Base-by-base conservation (phyloP, 2,888 invertebrate species). In the Drosophila maculinotata region DNA sequence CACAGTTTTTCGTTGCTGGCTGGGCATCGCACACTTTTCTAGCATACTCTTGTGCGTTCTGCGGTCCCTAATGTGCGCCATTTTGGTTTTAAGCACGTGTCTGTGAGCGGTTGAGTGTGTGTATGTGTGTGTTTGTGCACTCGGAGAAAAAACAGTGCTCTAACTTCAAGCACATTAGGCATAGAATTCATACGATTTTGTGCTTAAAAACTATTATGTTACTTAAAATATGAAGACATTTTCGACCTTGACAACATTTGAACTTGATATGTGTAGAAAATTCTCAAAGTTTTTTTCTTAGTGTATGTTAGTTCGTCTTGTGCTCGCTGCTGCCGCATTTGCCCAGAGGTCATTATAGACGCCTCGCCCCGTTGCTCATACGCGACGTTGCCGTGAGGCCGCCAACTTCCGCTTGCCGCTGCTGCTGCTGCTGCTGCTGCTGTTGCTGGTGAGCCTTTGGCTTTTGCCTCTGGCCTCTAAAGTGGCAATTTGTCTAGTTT, bases 401-500 rank as follows among this genome's bases (percentile, higher is more conserved):
- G 20, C 28, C 45, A 15, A 42, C 26, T 35, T 35, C 42, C 42
- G 42, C 20, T 12, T 26, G 63, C 30, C 39, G 39, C 51, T 60
- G 78, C 75, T 62, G 73, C 56, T 77, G 69, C 77, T 38, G 76
- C 38, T 51, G 39, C 38, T 35, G 59, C 58, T 56, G 60, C 48
- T 53, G 45, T 47, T 33, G 44, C 31, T 33, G 44, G 42, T n/a
- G 41, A 58, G 63, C 63, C 44, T 52, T 51, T 60, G 79, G 68
- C 79, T 59, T 71, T 62, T 74, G 75, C 65, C 64, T 12, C 44
- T 69, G 60, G 77, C 76, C 81, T 76, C 86, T 76, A 86, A 87
- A 87, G 87, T 86, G 86, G 87, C 84, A 87, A 87, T 86, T 87
- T 87, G 87, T 87, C 87, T 83, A 81, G 83, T 87, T 87, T 69